A percentile compares a stretch with the other conserved stretches of the same genome.
Evolutionary conservation across 2,113 vertebrate species (phyloP).

Genomic region (Chaenogobius annularis): DNA sequence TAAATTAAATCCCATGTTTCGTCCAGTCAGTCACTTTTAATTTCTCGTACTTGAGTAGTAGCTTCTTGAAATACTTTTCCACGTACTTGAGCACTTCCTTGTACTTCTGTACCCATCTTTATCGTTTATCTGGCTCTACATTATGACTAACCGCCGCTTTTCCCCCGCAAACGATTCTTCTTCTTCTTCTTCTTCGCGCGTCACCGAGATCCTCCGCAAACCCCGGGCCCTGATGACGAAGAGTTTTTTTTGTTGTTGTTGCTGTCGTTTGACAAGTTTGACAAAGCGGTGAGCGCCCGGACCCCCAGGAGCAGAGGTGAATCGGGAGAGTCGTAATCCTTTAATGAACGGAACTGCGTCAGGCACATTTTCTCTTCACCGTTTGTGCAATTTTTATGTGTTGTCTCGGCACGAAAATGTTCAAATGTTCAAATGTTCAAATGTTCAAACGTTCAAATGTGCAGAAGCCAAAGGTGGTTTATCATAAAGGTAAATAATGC

Average conservation of each 20-base stretch:
- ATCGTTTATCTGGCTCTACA: neutral
- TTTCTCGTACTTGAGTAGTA: no score
- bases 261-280: neutral
- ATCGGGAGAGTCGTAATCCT: conserved; percentile 46
- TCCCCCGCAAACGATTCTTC: neutral
- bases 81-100: no score
- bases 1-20: no score
- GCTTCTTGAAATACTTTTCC: no score
- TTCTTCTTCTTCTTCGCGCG: neutral
- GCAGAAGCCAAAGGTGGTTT: no score
- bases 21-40: no score
- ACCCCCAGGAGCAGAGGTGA: conserved; percentile 15
- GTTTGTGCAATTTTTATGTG: no score
- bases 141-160: no score
- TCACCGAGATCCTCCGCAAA: neutral
- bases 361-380: neutral
- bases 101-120: neutral
- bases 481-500: no score
- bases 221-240: neutral
- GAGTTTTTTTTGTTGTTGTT: neutral
- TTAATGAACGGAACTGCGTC: conserved; percentile 52
- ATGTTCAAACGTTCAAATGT: no score
- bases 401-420: no score
- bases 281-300: neutral
- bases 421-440: no score